These are phyloP conservation scores for Tiliacea aurago DNA, from an alignment of 2,888 invertebrate genomes.

Conservation along the genomic window DNA sequence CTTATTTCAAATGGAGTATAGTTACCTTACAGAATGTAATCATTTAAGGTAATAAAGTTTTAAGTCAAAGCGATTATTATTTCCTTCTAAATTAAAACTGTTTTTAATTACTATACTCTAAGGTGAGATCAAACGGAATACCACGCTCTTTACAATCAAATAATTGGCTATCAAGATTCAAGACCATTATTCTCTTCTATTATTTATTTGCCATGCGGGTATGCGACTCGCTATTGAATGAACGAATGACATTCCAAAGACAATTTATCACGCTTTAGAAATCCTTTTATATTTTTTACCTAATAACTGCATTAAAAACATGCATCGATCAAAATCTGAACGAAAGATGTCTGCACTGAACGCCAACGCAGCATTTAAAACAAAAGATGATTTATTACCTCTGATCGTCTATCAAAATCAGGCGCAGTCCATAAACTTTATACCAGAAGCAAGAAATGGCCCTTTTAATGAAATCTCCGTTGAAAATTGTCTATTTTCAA, in stretches of 20 bases:
- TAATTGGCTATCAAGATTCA: background rate
- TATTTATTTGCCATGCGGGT: background rate
- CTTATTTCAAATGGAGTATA: too few species aligned
- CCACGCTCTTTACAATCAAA: background rate
- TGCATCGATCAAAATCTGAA: constrained; percentile 69
- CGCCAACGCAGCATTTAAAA: constrained; percentile 58
- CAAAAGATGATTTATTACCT: constrained; percentile 76
- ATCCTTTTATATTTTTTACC: constrained; percentile 16
- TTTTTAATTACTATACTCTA: background rate
- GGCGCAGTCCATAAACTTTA: constrained; percentile 17
- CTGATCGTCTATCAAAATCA: constrained; percentile 38
- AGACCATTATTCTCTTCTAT: background rate
- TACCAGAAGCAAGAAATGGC: constrained; percentile 1
- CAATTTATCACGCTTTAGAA: constrained; percentile 35
- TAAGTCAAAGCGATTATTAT: background rate
- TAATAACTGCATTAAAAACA: constrained; percentile 47
- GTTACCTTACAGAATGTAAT: too few species aligned
- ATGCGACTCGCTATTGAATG: background rate
- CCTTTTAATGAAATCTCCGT: constrained; percentile 19
- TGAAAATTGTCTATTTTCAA: constrained; percentile 1
- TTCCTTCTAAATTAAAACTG: background rate
- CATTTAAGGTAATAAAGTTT: background rate
- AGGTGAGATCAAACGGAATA: background rate
- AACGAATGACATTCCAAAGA: constrained; percentile 3
- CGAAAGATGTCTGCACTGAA: constrained; percentile 58